Percentiles rank a stretch among this genome's conserved stretches.
These are phyloP conservation scores for Chaetura pelagica DNA, from an alignment of 2,113 vertebrate genomes.

Conservation along the genomic window DNA sequence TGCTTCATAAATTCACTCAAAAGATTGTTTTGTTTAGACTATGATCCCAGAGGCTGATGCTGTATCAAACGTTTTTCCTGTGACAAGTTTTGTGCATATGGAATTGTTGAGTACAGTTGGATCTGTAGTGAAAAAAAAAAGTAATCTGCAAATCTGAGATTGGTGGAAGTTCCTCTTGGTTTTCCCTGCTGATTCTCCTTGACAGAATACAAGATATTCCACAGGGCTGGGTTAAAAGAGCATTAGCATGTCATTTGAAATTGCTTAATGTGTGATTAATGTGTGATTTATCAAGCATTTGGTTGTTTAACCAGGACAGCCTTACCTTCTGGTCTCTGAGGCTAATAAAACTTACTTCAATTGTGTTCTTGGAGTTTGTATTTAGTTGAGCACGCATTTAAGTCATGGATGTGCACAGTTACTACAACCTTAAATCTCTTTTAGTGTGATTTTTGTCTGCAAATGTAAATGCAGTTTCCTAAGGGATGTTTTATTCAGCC, in stretches of 20 bases:
- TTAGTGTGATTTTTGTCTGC: neutral
- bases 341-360: neutral
- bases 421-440: neutral
- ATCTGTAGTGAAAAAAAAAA: neutral
- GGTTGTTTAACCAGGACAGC: neutral
- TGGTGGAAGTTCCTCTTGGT: neutral
- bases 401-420: neutral
- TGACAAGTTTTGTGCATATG: neutral
- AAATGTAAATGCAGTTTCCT: conserved; percentile 60
- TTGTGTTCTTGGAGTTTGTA: neutral
- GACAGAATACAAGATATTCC: neutral
- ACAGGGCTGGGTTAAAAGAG: neutral
- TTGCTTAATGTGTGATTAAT: neutral
- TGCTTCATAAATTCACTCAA: neutral
- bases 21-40: neutral
- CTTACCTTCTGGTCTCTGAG: neutral
- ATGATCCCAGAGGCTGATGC: neutral
- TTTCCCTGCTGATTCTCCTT: neutral
- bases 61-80: neutral
- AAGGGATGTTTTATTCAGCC: conserved; percentile 42
- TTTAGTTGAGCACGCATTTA: neutral
- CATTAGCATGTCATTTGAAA: neutral
- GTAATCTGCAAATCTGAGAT: neutral
- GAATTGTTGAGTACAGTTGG: neutral
- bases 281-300: neutral